Evolutionary conservation across 2,113 vertebrate genomes (phyloP), one percentile per base, ranked within the genome.

Genomic region (Cephalopholis sonnerati): DNA sequence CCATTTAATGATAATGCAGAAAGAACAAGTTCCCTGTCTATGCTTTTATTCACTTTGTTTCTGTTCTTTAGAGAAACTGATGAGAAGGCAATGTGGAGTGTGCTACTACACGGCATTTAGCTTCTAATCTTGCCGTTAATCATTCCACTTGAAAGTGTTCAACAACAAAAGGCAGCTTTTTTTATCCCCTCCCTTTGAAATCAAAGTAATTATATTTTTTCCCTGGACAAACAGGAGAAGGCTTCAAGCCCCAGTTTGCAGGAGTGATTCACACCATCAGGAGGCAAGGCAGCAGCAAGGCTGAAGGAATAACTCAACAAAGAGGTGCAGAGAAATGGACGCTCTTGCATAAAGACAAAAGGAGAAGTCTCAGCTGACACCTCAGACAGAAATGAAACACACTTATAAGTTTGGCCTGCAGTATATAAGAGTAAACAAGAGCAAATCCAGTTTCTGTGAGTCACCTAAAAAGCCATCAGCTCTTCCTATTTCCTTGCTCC

Each of bases 41-140:
- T 65, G 82, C 82, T 82, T 82, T 74, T 82, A 84, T 84, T 82
- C 72, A 29, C 77, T 36, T 86, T 86, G 83, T 88, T 90, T 89
- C 68, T 75, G 74, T 65, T 82, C 69, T 88, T 83, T 64, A 78
- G 54, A 87, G 65, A 83, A 83, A 86, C 67, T 82, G 82, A 88
- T 83, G 77, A 81, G 75, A 83, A 77, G 17, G 87, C 77, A 81
- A 67, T n/a, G 63, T 78, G 51, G 24, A 76, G 66, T 71, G 74
- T 46, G 24, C 64, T 57, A 81, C 83, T 70, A 83, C 78, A 46
- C 62, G 5, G 78, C 57, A 75, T 87, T 88, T 90, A 84, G 76
- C 77, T 67, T 84, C 77, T 82, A 82, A 91, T 93, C 80, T 87
- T 24, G 25, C 73, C n/a, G 62, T 72, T 90, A 89, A 91, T 92